A percentile compares a stretch with the other conserved stretches of the same genome.
Conservation (phyloP, 53 echinoderm and acorn worm species). For the Echinometra lucunter region DNA sequence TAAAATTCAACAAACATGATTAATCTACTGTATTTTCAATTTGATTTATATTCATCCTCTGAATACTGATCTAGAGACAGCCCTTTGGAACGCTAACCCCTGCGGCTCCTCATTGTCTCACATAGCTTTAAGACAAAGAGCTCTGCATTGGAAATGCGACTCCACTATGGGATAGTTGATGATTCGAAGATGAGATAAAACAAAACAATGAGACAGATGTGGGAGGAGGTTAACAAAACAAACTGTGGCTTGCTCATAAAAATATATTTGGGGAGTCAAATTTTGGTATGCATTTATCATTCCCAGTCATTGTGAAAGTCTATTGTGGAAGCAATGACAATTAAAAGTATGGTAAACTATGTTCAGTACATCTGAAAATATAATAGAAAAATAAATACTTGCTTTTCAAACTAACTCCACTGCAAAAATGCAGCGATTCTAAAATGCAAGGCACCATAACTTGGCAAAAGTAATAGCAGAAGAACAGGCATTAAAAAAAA, state of each 20-base stretch:
- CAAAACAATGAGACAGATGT: not conserved
- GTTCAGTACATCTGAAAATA: not conserved
- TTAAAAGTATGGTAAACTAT: not conserved
- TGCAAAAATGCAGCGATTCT: too few species aligned
- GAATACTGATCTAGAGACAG: not conserved
- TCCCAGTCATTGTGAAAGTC: not conserved
- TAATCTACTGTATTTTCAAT: not conserved
- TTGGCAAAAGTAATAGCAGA: not conserved
- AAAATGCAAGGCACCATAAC: too few species aligned
- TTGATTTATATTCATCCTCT: slow-evolving; percentile 5
- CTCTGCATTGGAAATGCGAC: not conserved
- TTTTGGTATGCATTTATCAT: not conserved
- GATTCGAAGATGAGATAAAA: not conserved
- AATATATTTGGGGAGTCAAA: not conserved
- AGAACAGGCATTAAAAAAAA: not conserved
- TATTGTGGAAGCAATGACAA: not conserved
- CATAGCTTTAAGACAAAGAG: not conserved
- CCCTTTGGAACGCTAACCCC: not conserved
- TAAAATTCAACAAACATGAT: not conserved
- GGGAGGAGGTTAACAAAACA: slow-evolving; percentile 44
- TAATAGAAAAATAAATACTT: too few species aligned
- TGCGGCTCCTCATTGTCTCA: slow-evolving; percentile 25
- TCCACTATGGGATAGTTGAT: not conserved
- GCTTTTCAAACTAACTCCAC: too few species aligned
- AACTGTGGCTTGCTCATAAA: slow-evolving; percentile 42